Conservation (phyloP, 2,888 invertebrate genomes). For the Xanthorhoe designata region DNA sequence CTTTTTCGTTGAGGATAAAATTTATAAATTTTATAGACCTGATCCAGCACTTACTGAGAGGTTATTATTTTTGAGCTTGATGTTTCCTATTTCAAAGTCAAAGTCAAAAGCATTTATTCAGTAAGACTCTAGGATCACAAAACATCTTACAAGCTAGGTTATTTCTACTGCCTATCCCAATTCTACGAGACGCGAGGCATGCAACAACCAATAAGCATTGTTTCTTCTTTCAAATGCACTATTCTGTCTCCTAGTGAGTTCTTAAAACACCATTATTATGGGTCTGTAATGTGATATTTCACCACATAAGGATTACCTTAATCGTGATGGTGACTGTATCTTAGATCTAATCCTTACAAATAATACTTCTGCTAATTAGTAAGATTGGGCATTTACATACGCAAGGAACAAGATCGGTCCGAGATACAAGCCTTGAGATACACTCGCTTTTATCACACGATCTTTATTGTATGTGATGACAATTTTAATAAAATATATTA, state of each 20-base stretch:
- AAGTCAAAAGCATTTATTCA: too few relatives aligned
- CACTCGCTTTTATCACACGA: slow-evolving; percentile 35
- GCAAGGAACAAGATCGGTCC: slow-evolving; percentile 39
- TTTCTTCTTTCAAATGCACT: background rate
- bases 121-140: too few relatives aligned
- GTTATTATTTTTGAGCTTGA: too few relatives aligned
- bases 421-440: slow-evolving; percentile 39
- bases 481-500: slow-evolving; percentile 33
- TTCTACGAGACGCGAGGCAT: too few relatives aligned
- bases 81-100: too few relatives aligned
- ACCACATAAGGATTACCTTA: background rate
- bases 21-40: too few relatives aligned
- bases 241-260: background rate
- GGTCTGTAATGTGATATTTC: background rate
- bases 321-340: background rate
- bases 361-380: slow-evolving; percentile 34
- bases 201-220: background rate
- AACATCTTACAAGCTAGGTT: too few relatives aligned
- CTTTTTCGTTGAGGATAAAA: too few relatives aligned
- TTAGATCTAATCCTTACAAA: slow-evolving; percentile 12
- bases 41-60: too few relatives aligned
- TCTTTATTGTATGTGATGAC: slow-evolving; percentile 43
- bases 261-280: background rate
- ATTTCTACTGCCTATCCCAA: too few relatives aligned
- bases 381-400: slow-evolving; percentile 33